phyloP scores from a whole-genome alignment of 2,888 invertebrate species.

The Pycnomerus fuliginosus region DNA sequence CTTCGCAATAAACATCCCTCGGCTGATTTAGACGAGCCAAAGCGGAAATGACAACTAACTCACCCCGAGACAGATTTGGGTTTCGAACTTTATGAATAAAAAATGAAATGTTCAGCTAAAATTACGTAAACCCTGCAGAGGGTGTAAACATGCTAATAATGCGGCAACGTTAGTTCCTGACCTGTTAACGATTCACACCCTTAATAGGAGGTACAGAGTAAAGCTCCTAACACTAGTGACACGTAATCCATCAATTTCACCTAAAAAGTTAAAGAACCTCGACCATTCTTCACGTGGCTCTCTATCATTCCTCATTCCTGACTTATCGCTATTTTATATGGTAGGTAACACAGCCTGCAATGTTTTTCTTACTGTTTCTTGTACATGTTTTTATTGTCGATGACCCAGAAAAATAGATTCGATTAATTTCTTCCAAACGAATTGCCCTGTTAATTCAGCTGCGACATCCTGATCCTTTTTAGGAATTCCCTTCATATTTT shows the following conservation, averaged over 20 bases:
- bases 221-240: constrained; percentile 29
- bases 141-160: no score
- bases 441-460: no score
- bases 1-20: constrained; percentile 18
- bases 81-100: no score
- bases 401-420: constrained; percentile 24
- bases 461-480: neutral
- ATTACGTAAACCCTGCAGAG: no score
- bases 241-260: constrained; percentile 36
- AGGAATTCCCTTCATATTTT: constrained; percentile 31
- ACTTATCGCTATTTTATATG: constrained; percentile 34
- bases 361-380: constrained; percentile 24
- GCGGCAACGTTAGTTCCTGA: no score
- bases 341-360: constrained; percentile 21
- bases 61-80: no score
- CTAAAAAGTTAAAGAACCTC: constrained; percentile 33
- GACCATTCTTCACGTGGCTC: constrained; percentile 31
- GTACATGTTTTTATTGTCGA: constrained; percentile 20
- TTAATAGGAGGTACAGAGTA: constrained; percentile 24
- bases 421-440: no score
- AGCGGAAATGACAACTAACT: no score
- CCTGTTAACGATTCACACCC: constrained; percentile 24
- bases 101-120: no score
- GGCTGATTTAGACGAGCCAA: constrained; percentile 19
- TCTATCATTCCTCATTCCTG: constrained; percentile 35